phyloP scores from a whole-genome alignment of 2,888 invertebrate genomes.

The Agrypnus murinus region DNA sequence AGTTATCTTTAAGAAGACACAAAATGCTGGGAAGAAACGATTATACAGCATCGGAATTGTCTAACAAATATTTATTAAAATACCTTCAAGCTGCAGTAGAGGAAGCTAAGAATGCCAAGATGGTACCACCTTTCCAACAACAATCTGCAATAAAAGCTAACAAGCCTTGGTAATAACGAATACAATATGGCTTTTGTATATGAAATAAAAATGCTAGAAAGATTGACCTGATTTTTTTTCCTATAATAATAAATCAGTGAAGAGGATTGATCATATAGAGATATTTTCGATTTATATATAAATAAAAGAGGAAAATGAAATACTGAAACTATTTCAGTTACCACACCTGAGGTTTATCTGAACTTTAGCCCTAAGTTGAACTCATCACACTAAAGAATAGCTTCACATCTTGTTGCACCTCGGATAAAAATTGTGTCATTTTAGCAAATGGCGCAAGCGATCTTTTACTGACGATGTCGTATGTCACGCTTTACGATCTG shows the following conservation, averaged over 20 bases:
- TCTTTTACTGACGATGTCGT: slow-evolving; percentile 58
- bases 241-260: neutral
- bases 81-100: neutral
- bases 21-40: slow-evolving; percentile 1
- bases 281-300: slow-evolving; percentile 1
- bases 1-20: neutral
- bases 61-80: slow-evolving; percentile 7
- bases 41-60: neutral
- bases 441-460: slow-evolving; percentile 57
- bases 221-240: neutral
- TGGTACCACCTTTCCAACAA: neutral
- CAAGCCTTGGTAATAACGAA: neutral
- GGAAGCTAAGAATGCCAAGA: neutral
- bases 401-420: slow-evolving; percentile 45
- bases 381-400: slow-evolving; percentile 38
- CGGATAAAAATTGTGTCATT: slow-evolving; percentile 61
- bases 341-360: slow-evolving; percentile 34
- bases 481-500: slow-evolving; percentile 61
- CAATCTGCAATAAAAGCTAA: neutral
- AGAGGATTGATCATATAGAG: neutral
- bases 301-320: slow-evolving; percentile 1
- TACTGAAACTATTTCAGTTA: slow-evolving; percentile 12
- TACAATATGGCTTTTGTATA: too few relatives aligned
- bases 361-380: slow-evolving; percentile 25
- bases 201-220: neutral